Evolutionary conservation across 2,888 invertebrate species (phyloP), one percentile per base, ranked within the genome.

Genomic region (Strigamia maritima): DNA sequence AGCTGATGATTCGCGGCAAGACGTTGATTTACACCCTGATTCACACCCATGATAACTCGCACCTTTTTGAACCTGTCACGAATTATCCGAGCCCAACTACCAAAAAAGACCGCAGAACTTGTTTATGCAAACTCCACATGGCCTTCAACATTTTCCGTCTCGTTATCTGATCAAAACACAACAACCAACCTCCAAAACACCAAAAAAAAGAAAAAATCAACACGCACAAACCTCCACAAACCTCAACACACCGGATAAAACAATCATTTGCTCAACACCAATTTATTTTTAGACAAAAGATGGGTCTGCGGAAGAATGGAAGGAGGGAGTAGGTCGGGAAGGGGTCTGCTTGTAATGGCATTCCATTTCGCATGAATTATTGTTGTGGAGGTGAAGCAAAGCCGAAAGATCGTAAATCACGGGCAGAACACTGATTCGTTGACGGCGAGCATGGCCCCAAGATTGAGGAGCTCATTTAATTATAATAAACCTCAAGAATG

Each of bases 21-120:
- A 26, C 1, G 65, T 65, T 65, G 65, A 65, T 65, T 65, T 65
- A 65, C 65, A 65, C 65, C 26, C 65, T 6, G 65, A 65, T 65
- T 65, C 65, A 65, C 65, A 65, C 65, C 65, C 65, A 65, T 65
- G 65, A 65, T 65, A 65, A 65, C 65, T 65, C 65, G 65, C 65
- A 65, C 65, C 65, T 65, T 65, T 65, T 65, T 65, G 26, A 65
- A 65, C 65, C 65, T 65, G 65, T 65, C 65, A 65, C 65, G 65
- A 65, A 65, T 65, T 26, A 65, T 65, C 65, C 60, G n/a, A 19
- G 24, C 22, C 60, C 65, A 65, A 65, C 65, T 26, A 65, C 65
- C 65, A 65, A 65, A 65, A 65, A 65, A 24, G 65, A 24, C 26
- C 65, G 26, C 65, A 26, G 24, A 65, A 65, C 65, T 65, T 65